Base-by-base conservation (phyloP, 2,113 vertebrate species). In the Neotoma lepida region DNA sequence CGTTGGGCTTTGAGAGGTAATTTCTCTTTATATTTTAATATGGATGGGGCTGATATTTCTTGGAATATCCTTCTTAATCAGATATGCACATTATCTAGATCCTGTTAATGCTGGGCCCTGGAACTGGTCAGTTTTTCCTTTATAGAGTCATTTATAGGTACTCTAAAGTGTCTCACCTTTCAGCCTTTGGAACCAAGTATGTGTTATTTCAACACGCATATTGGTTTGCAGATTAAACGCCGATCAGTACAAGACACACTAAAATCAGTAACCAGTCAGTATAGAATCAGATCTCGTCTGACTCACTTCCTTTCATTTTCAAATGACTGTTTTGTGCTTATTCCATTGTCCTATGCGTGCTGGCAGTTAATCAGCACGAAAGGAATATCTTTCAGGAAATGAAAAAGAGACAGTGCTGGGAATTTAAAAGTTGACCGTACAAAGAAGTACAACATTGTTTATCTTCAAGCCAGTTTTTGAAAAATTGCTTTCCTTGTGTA, bases 331-430 rank as follows among this genome's bases (percentile, higher is more conserved):
- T 96, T 71, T 58, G 33, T 82, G 41, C 8, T 51, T 88, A 28
- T 66, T 82, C n/a, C 28, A 20, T 63, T 88, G 4, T 56, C 56
- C 10, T 71, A 0, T 61, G n/a, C n/a, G 2, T 71, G 44, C n/a
- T 88, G 76, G 46, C 14, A 77, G 81, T 82, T 91, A 73, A 61
- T 49, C 89, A 71, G 28, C 51, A 73, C 24, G 10, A 85, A 85
- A 94, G 94, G 20, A 58, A 51, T 92, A 82, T 90, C 96, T 84
- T 95, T 94, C 20, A 82, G 74, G 46, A 88, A 91, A 87, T 58
- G 20, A 70, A 49, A 90, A 95, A 93, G 84, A 88, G 49, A 39
- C 26, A 84, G 44, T 76, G 58, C 58, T 91, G 74, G 30, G 20
- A 86, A 87, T 85, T 44, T 44, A 94, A 88, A 74, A 89, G 33